These are phyloP conservation scores for Pogonus chalceus DNA, from an alignment of 1,140 invertebrate species.

Conservation along the genomic window DNA sequence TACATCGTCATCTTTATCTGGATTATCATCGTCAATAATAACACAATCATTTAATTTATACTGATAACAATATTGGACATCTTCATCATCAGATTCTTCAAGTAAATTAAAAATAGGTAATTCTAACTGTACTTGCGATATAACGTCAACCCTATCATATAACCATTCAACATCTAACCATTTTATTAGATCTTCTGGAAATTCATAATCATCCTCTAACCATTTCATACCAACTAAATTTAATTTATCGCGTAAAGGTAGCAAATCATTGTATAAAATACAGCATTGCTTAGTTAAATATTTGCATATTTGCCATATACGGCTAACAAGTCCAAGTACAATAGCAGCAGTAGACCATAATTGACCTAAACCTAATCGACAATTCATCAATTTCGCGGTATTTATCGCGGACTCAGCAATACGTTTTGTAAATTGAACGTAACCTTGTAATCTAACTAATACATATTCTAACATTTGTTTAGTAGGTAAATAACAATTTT, in stretches of 20 bases:
- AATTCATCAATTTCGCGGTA: constrained; percentile 31
- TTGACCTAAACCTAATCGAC: constrained; percentile 36
- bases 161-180: constrained; percentile 39
- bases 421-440: constrained; percentile 36
- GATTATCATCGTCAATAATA: constrained; percentile 18
- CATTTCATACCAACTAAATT: constrained; percentile 32
- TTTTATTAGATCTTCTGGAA: constrained; percentile 34
- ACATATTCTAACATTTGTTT: constrained; percentile 41
- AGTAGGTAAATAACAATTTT: constrained; percentile 33
- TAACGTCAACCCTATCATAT: constrained; percentile 18
- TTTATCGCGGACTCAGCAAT: constrained; percentile 29
- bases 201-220: constrained; percentile 33
- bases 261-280: constrained; percentile 36
- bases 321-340: constrained; percentile 35
- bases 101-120: constrained; percentile 13
- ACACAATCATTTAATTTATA: constrained; percentile 18
- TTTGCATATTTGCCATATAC: constrained; percentile 35
- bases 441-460: constrained; percentile 39
- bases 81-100: constrained; percentile 17
- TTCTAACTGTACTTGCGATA: constrained; percentile 12
- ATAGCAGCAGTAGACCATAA: constrained; percentile 37
- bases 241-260: constrained; percentile 30
- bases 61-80: constrained; percentile 18
- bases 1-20: background rate
- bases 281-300: constrained; percentile 34